Conservation (phyloP, 2,888 invertebrate genomes). For the Agrotis clavis region DNA sequence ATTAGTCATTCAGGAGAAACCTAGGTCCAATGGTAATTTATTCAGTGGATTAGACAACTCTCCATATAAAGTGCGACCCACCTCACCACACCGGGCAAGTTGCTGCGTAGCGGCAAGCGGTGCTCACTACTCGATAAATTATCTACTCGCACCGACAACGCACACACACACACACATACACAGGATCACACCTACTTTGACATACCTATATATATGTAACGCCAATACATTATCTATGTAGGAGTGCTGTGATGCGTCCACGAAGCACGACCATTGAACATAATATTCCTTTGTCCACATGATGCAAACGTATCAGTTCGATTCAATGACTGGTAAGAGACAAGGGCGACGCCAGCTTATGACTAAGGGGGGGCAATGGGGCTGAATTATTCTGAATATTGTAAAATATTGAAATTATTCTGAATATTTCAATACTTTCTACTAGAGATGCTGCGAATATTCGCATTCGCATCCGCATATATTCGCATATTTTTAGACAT, state of each 20-base stretch:
- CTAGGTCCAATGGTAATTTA: slow-evolving; percentile 85
- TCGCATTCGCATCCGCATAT: no score
- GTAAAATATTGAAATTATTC: no score
- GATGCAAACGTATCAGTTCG: slow-evolving; percentile 61
- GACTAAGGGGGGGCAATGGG: no score
- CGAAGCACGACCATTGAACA: slow-evolving; percentile 60
- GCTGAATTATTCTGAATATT: no score
- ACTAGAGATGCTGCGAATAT: no score
- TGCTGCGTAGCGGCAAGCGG: slow-evolving; percentile 68
- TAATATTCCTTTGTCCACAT: slow-evolving; percentile 74
- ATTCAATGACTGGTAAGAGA: slow-evolving; percentile 36
- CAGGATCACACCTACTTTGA: slow-evolving; percentile 62
- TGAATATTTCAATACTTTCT: no score
- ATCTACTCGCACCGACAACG: slow-evolving; percentile 76
- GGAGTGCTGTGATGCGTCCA: slow-evolving; percentile 69
- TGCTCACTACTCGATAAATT: slow-evolving; percentile 80
- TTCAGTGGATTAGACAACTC: slow-evolving; percentile 86
- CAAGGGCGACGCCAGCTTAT: background rate
- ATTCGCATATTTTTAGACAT: no score
- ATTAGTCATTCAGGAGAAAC: slow-evolving; percentile 89
- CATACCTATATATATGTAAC: slow-evolving; percentile 67
- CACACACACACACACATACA: slow-evolving; percentile 61
- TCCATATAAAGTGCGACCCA: slow-evolving; percentile 87
- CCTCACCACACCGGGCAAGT: slow-evolving; percentile 69
- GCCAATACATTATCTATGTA: slow-evolving; percentile 64